Evolutionary conservation across 2,888 invertebrate species (phyloP), one percentile per base, ranked within the genome.

Genomic region (Sphaeridia pumilis): DNA sequence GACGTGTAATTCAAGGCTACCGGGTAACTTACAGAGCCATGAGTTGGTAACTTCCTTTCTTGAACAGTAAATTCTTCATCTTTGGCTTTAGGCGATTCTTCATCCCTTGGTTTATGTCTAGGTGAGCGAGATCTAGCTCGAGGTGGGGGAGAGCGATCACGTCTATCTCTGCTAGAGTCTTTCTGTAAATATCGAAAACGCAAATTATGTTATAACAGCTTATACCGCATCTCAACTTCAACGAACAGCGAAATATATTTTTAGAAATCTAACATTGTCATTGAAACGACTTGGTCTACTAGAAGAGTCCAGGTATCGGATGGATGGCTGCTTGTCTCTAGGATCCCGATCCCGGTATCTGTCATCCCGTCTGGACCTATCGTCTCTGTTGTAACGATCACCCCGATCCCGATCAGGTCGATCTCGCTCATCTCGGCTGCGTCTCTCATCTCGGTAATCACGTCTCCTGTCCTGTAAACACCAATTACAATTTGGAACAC

Each of bases 321-420:
- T 31, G 7, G 38, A 38, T 5, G 12, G 17, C 12, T 20, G 38
- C 5, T 38, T 20, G 5, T 38, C 38, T 17, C 38, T 38, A 14
- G 17, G 5, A 17, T 14, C 12, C 20, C 38, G 38, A 17, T 38
- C 38, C 20, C 38, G 12, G 38, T 38, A 7, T n/a, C 26, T 24
- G 26, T 48, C 48, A 38, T 38, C 41, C 12, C 41, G 48, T 20
- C 35, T 24, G 3, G 27, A 36, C 22, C 47, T 26, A 34, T 47
- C 36, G 2, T 49, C 31, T 25, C 43, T 45, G 43, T 44, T 43
- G 20, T 52, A 27, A 14, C 46, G 35, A 27, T 46, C 46, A 41
- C n/a, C 26, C 25, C 36, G 25, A 27, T 48, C 7, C 38, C 38
- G 38, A 17, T 38, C 38, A 26, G 36, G 38, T 48, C 48, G 24